Evolutionary conservation across 2,113 vertebrate genomes (phyloP), one percentile per base, ranked within the genome.

Genomic region (Ictalurus furcatus): DNA sequence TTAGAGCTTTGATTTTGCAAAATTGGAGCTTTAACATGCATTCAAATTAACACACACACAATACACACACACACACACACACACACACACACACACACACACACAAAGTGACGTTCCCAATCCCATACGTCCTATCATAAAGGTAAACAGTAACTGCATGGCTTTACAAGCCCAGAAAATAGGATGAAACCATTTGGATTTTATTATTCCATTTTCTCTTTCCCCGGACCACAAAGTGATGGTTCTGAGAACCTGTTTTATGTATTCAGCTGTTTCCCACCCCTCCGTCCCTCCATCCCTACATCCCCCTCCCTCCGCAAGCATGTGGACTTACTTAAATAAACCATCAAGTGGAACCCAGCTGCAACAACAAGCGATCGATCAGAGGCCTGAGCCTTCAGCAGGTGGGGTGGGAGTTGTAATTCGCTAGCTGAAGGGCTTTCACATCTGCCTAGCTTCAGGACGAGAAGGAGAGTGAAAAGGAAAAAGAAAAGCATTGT

Each of bases 181-280:
- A 96, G 97, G 97, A 98, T 97, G 97, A 98, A 98, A 97, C 97
- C 97, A 97, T 99, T 99, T 99, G 97, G 96, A 97, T 99, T 99
- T 99, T 98, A 99, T 99, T 98, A 98, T 99, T 99, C 97, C 97
- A 98, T 98, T 98, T 98, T 98, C 97, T 97, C 96, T 98, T 97
- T 97, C 97, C 85, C 97, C 95, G 96, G 96, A 97, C 97, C 97
- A 97, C 97, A 98, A 97, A 98, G 97, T 44, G 40, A 4, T 96
- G 97, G 97, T 98, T 98, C 96, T 97, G 97, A 97, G 97, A 97
- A 97, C 95, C 97, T 98, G 97, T 97, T 99, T 99, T 99, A 99
- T 99, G 98, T 99, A 98, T 99, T 98, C 98, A 99, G 98, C 98
- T 99, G 97, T 97, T 97, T 97, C 96, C 95, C 97, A 88, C 90